Base-by-base conservation (phyloP, 2,113 vertebrate genomes). In the Loxodonta africana region DNA sequence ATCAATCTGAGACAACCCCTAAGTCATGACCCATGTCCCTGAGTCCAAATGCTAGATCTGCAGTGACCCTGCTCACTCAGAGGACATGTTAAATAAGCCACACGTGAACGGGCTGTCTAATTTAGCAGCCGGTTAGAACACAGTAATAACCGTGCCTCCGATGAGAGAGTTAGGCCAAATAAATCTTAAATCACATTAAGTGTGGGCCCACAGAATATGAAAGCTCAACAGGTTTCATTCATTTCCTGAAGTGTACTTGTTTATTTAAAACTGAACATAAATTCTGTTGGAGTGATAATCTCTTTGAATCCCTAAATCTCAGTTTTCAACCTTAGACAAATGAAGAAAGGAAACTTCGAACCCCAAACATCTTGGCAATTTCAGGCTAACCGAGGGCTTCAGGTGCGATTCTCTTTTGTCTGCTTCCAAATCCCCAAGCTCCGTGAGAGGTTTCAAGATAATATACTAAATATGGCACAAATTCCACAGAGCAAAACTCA, bases 391-490 rank as follows among this genome's bases (percentile, higher is more conserved):
- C 77, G 67, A 76, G 6, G 57, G 57, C 25, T 87, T 87, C 73
- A 37, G 46, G 69, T 88, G 95, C 57, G 21, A 41, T 88, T 73
- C 83, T 98, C 88, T 98, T 98, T 94, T 94, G 83, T 94, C 83
- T 97, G 94, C 44, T 81, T 96, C 88, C 90, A 97, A 78, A 96
- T 77, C 11, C 77, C 53, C 5, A 93, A 57, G 60, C 37, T 95
- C 81, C 51, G 0, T 77, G 89, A 69, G 98, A 94, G 44, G 8
- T 67, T 97, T 96, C 93, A 96, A 18, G 92, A 20, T 51, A 46
- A 97, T 96, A 94, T 98, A 97, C 94, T 21, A n/a, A 98, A 97
- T 21, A 76, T 51, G 80, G 67, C 97, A 95, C 95, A 94, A 97
- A 67, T 17, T 81, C 51, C 33, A 46, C 6, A n/a, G 20, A 44